Percentiles rank a stretch among this genome's conserved stretches.
Conservation (phyloP, 1,140 invertebrate genomes). For the Trichomalopsis sarcophagae region DNA sequence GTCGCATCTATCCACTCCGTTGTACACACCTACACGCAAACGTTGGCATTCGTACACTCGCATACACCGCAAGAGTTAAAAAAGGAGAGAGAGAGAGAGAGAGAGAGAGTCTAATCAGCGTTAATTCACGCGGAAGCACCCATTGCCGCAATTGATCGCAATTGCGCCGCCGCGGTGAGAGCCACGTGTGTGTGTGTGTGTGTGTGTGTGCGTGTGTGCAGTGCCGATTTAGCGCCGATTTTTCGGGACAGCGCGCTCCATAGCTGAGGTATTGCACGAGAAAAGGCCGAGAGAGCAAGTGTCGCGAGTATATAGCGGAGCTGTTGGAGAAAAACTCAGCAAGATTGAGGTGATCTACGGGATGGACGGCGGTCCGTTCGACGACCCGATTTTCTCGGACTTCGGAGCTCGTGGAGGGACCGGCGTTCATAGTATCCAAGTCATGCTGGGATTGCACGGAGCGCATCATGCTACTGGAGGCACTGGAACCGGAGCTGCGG, state of each 20-base stretch:
- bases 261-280: too few species aligned
- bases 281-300: background rate
- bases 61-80: background rate
- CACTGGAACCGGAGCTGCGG: too few species aligned
- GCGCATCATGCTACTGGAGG: conserved; percentile 68
- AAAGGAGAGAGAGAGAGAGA: background rate
- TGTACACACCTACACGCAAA: background rate
- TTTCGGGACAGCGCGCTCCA: background rate
- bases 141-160: conserved; percentile 20
- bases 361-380: conserved; percentile 85
- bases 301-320: background rate
- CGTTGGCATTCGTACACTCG: background rate
- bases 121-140: conserved; percentile 24
- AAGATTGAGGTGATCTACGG: conserved; percentile 51
- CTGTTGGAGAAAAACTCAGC: conserved; percentile 13
- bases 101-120: background rate
- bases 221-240: background rate
- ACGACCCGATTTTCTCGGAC: conserved; percentile 85
- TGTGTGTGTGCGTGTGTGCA: background rate
- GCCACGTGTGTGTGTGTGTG: background rate
- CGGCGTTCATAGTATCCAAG: conserved; percentile 80
- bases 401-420: conserved; percentile 78
- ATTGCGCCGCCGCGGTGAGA: conserved; percentile 18
- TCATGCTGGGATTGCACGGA: conserved; percentile 83
- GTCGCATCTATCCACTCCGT: background rate